These are phyloP conservation scores for Macrosoma leucophasiata DNA, from an alignment of 2,888 invertebrate species.

Conservation along the genomic window DNA sequence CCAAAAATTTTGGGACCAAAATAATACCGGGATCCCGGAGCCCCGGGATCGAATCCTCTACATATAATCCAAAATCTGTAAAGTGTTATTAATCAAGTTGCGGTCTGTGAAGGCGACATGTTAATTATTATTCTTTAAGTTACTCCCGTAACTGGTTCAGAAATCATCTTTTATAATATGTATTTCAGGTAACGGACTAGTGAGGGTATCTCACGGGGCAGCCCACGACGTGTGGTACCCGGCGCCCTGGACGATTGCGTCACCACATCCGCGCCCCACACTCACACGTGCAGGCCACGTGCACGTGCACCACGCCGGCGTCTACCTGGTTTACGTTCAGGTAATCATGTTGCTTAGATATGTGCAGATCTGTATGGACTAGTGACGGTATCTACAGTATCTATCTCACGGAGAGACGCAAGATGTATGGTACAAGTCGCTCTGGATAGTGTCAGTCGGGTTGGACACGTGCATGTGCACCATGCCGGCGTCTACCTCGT, in stretches of 20 bases:
- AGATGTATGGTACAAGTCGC: conserved; percentile 79
- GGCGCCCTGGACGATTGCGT: conserved; percentile 76
- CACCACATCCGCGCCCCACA: conserved; percentile 78
- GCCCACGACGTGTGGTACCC: conserved; percentile 81
- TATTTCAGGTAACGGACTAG: conserved; percentile 77
- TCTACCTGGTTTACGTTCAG: conserved; percentile 87
- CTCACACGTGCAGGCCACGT: conserved; percentile 78
- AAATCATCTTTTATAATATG: too few species aligned
- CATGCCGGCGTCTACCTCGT: conserved; percentile 84
- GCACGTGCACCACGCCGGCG: conserved; percentile 80
- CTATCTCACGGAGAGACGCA: conserved; percentile 77
- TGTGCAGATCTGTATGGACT: too few species aligned
- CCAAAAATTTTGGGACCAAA: too few species aligned
- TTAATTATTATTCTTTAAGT: too few species aligned
- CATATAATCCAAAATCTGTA: too few species aligned
- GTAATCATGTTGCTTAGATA: conserved; percentile 55
- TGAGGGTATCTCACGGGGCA: conserved; percentile 77
- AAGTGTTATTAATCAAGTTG: background rate
- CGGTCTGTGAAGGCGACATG: too few species aligned
- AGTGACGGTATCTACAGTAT: too few species aligned
- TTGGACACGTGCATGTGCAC: conserved; percentile 80
- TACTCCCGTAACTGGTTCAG: too few species aligned
- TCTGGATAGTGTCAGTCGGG: conserved; percentile 77
- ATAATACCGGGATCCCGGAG: too few species aligned
- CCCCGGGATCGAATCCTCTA: too few species aligned